Conservation (phyloP, 30 jellyfish, hydroid and myxozoan genomes). For the Chrysaora quinquecirrha region DNA sequence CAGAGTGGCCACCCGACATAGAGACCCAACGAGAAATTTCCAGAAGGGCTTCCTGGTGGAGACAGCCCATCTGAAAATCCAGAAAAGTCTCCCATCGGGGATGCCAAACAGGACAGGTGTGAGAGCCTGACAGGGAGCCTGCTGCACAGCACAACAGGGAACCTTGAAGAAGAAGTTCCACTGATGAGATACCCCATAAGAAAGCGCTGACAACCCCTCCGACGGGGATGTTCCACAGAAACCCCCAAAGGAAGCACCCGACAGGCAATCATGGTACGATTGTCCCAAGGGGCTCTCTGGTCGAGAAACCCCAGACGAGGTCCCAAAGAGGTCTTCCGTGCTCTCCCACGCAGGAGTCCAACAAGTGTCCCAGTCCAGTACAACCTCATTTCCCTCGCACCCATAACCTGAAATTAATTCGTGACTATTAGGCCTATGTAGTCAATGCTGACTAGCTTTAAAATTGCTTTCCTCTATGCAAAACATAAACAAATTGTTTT, state of each 20-base stretch:
- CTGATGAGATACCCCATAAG: background rate
- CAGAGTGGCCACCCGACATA: background rate
- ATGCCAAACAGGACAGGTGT: background rate
- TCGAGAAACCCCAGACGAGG: background rate
- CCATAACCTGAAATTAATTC: background rate
- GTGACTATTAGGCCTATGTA: background rate
- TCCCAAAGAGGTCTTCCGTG: background rate
- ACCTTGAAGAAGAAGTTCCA: background rate
- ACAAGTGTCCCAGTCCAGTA: too few relatives aligned
- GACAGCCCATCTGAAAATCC: background rate
- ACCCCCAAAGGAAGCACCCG: background rate
- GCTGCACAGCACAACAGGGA: slow-evolving; percentile 2
- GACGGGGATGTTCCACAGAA: slow-evolving; percentile 3
- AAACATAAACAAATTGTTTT: background rate
- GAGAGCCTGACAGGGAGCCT: slow-evolving; percentile 1
- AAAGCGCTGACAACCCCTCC: background rate
- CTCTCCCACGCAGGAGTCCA: slow-evolving; percentile 3
- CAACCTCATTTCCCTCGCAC: slow-evolving; percentile 1
- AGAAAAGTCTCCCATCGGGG: background rate
- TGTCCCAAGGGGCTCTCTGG: background rate
- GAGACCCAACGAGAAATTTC: background rate
- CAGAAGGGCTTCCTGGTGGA: background rate
- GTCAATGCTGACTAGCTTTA: background rate
- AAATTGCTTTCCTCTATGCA: background rate
- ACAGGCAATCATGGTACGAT: background rate